Conservation (phyloP, 2,888 invertebrate species). For the Drosophila nr. perissopoda region DNA sequence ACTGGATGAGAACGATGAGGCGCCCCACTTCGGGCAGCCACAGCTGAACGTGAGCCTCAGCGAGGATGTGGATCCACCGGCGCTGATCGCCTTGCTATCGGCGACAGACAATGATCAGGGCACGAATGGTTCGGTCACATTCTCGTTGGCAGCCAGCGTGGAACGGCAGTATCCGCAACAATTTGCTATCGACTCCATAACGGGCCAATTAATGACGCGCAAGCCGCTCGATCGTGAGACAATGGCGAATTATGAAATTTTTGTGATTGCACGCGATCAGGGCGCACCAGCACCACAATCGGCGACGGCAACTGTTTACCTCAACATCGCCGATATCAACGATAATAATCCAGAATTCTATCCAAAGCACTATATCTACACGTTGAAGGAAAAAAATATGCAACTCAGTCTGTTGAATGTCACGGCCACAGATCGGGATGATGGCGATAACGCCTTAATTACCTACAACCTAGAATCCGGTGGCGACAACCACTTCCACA, state of each 20-base stretch:
- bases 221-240: constrained; percentile 93
- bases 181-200: constrained; percentile 92
- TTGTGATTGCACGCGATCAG: constrained; percentile 95
- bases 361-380: constrained; percentile 93
- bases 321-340: constrained; percentile 94
- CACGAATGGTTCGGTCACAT: constrained; percentile 95
- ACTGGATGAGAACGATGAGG: constrained; percentile 97
- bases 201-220: constrained; percentile 93
- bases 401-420: constrained; percentile 88
- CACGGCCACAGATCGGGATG: constrained; percentile 93
- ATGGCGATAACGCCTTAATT: constrained; percentile 91
- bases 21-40: constrained; percentile 92
- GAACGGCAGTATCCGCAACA: constrained; percentile 93
- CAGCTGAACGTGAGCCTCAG: constrained; percentile 91
- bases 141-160: constrained; percentile 91
- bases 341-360: constrained; percentile 97
- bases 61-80: constrained; percentile 92
- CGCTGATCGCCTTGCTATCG: constrained; percentile 92
- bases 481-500: constrained; percentile 91
- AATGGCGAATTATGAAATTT: constrained; percentile 91
- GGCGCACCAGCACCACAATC: constrained; percentile 93
- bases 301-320: constrained; percentile 93
- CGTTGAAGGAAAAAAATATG: constrained; percentile 85
- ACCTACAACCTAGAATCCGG: constrained; percentile 92
- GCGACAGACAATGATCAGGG: constrained; percentile 97